Percentiles rank a stretch among this genome's conserved stretches.
Conservation (phyloP, 2,888 invertebrate genomes). For the Folsomia candida region DNA sequence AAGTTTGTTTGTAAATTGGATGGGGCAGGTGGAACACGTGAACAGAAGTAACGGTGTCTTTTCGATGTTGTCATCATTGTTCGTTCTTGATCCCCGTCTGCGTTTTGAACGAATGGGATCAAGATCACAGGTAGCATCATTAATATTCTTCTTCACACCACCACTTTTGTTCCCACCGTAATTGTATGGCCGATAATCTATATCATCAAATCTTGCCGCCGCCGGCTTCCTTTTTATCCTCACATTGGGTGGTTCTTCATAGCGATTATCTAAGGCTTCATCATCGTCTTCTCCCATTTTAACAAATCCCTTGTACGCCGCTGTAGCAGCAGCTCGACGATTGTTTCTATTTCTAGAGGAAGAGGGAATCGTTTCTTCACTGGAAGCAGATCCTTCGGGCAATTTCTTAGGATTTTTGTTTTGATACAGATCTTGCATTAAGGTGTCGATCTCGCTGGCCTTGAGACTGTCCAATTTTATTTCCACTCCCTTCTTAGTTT, state of each 20-base stretch:
- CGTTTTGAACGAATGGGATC: too few species aligned
- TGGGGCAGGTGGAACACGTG: neutral
- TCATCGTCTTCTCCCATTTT: neutral
- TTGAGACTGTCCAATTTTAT: constrained; percentile 3
- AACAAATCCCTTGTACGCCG: neutral
- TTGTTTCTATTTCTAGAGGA: neutral
- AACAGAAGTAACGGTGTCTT: too few species aligned
- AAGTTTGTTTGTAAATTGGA: neutral
- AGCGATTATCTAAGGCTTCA: too few species aligned
- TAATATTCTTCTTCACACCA: neutral
- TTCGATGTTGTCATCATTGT: neutral
- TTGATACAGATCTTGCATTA: neutral
- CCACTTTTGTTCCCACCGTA: neutral
- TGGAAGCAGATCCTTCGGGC: too few species aligned
- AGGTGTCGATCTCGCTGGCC: constrained; percentile 3
- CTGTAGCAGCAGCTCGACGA: neutral
- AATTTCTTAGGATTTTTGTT: neutral
- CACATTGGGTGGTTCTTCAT: neutral
- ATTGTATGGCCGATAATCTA: neutral
- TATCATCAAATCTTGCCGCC: neutral
- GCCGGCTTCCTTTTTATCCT: neutral
- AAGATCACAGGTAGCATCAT: neutral
- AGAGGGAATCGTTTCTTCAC: too few species aligned
- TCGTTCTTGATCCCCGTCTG: too few species aligned
- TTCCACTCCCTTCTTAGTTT: neutral